Conservation (phyloP, 1,140 invertebrate genomes). For the Eumeta japonica region DNA sequence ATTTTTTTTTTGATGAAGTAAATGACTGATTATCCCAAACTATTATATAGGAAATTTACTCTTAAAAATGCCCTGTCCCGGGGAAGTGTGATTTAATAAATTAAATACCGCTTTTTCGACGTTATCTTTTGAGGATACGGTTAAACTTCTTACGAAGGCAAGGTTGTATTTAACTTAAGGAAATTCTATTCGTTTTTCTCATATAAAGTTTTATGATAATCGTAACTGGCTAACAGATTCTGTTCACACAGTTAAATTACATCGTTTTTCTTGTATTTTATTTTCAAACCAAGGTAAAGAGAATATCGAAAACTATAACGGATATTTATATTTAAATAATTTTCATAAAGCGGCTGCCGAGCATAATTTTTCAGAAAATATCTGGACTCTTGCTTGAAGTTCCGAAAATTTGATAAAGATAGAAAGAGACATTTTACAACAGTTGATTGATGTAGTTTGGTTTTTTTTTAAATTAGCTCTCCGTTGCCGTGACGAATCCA, state of each 20-base stretch:
- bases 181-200: too few species aligned
- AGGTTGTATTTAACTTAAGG: too few species aligned
- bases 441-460: too few species aligned
- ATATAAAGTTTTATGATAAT: too few species aligned
- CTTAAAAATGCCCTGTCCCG: too few species aligned
- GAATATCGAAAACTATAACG: conserved; percentile 2
- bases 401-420: conserved; percentile 6
- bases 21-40: too few species aligned
- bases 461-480: conserved; percentile 9
- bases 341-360: conserved; percentile 4
- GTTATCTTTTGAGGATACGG: too few species aligned
- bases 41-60: too few species aligned
- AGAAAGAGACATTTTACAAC: conserved; percentile 4
- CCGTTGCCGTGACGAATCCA: conserved; percentile 5
- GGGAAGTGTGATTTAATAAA: too few species aligned
- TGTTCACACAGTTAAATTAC: not conserved
- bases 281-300: conserved; percentile 2
- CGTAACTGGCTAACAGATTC: conserved; percentile 2
- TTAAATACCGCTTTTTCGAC: too few species aligned
- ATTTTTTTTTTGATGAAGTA: too few species aligned
- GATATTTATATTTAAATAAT: conserved; percentile 11
- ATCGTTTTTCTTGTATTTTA: conserved; percentile 6
- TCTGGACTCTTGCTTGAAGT: not conserved
- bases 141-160: too few species aligned
- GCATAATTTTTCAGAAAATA: conserved; percentile 5